Evolutionary conservation across 2,888 invertebrate species (phyloP).

Genomic region (Spilosoma lubricipeda): DNA sequence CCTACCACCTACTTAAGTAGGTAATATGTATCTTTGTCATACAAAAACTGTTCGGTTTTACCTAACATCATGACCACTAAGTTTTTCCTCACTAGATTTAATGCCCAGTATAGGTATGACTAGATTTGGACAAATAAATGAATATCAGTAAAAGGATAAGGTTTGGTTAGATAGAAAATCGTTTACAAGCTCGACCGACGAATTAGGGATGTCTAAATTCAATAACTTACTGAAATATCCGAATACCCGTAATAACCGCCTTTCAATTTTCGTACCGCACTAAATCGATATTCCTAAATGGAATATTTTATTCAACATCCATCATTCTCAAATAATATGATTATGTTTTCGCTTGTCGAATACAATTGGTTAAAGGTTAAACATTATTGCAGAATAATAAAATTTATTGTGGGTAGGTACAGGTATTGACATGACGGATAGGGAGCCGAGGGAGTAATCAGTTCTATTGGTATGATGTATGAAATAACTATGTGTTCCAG

Average conservation of each 20-base stretch:
- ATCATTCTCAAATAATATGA: conserved; percentile 12
- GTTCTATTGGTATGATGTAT: not conserved
- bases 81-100: not conserved
- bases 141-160: not conserved
- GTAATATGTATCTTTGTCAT: too few species aligned
- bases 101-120: not conserved
- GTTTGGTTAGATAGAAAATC: conserved; percentile 39
- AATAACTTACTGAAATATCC: conserved; percentile 23
- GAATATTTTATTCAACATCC: conserved; percentile 16
- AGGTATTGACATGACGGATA: not conserved
- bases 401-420: not conserved
- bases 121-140: not conserved
- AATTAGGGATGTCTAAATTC: conserved; percentile 41
- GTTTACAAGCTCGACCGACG: conserved; percentile 31
- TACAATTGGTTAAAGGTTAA: not conserved
- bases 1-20: not conserved
- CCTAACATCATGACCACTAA: not conserved
- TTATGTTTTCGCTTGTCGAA: conserved; percentile 10
- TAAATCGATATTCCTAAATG: conserved; percentile 29
- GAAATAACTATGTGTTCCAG: too few species aligned
- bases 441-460: not conserved
- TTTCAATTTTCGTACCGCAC: conserved; percentile 36
- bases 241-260: conserved; percentile 26
- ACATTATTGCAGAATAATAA: conserved; percentile 5
- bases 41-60: not conserved